Evolutionary conservation across 2,888 invertebrate genomes (phyloP), one percentile per base, ranked within the genome.

Genomic region (Aproaerema taeniolella): DNA sequence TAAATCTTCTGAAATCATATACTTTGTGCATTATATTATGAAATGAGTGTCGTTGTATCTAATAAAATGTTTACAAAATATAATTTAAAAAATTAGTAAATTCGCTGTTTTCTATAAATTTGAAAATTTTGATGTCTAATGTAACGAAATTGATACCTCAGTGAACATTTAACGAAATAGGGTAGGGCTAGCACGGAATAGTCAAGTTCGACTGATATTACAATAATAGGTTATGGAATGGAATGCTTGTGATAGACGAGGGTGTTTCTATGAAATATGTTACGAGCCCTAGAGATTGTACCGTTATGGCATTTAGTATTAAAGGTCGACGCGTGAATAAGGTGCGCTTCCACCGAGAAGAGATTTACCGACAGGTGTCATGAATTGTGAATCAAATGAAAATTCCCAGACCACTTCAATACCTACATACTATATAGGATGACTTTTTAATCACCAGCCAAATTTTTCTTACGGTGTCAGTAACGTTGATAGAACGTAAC

Each of bases 281-380:
- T 28, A 10, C n/a, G 26, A 15, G 28, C 35, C 35, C 35, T 28
- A 26, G 35, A 35, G 35, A 45, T 42, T 64, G 26, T 56, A 58
- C 49, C 56, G 54, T 24, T 20, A 28, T 63, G 66, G 71, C 74
- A 75, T 76, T 74, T 75, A 75, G 67, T 68, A 62, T 63, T 60
- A 49, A 47, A 43, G 41, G 53, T 58, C 61, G 70, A 57, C 59
- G 50, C 57, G 67, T 55, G 66, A 61, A 57, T 54, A 49, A 50
- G 45, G 50, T 39, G 39, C 42, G 35, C 33, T 39, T 26, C 8
- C 15, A 10, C 31, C 38, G 37, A 26, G 31, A 38, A 42, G 31
- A 44, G 40, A 39, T 44, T 33, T 11, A 10, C 20, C n/a, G n/a
- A n/a, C n/a, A n/a, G n/a, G n/a, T n/a, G n/a, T n/a, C n/a, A n/a